A percentile compares a stretch with the other conserved stretches of the same genome.
Conservation (phyloP, 2,113 vertebrate species). For the Phainopepla nitens region DNA sequence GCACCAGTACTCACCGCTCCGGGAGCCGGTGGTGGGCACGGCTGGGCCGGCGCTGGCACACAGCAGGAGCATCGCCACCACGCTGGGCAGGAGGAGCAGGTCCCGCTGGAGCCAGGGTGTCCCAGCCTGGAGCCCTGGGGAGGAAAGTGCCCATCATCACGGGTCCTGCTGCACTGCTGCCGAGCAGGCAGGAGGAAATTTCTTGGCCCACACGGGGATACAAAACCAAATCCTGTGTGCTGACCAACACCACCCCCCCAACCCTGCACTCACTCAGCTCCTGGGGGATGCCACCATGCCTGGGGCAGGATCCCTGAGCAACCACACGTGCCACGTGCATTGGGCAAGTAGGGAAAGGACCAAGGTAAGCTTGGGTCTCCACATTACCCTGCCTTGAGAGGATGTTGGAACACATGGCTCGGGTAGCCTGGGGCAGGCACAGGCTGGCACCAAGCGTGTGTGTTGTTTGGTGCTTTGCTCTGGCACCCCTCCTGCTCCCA, state of each 20-base stretch:
- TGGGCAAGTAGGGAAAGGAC: not conserved
- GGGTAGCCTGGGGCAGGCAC: not conserved
- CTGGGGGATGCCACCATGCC: not conserved
- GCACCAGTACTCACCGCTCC: not conserved
- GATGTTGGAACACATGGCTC: not conserved
- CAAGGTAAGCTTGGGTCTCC: not conserved
- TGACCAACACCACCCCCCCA: not conserved
- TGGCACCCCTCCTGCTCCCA: not conserved
- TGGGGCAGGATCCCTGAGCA: not conserved
- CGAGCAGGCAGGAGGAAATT: not conserved
- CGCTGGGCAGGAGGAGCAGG: not conserved
- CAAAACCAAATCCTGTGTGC: not conserved
- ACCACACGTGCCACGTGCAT: not conserved
- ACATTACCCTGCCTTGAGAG: not conserved
- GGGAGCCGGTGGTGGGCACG: not conserved
- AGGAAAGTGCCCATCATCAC: not conserved
- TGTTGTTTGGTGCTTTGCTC: not conserved
- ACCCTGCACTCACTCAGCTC: not conserved
- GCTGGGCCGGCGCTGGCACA: not conserved
- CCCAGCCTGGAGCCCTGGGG: slow-evolving; percentile 4
- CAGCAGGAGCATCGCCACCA: not conserved
- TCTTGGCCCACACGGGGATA: not conserved
- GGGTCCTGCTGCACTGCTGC: not conserved
- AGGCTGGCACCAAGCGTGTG: not conserved
- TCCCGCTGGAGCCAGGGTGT: not conserved